Conservation (phyloP, 2,113 vertebrate genomes). For the Neogale vison region DNA sequence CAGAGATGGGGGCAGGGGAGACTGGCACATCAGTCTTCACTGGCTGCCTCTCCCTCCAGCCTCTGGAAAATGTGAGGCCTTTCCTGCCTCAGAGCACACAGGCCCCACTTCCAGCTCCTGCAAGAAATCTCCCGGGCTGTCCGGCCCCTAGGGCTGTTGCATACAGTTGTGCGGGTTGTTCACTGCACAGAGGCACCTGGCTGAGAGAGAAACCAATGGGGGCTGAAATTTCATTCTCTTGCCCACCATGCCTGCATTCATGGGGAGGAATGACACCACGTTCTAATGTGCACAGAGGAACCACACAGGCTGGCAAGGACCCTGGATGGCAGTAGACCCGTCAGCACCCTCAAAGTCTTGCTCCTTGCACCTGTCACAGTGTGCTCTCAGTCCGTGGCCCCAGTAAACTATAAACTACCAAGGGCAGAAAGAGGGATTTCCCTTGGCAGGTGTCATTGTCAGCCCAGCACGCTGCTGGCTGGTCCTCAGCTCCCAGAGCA, state of each 20-base stretch:
- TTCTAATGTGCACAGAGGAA: neutral
- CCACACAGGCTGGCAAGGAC: accelerated
- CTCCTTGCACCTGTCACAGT: accelerated
- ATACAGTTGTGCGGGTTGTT: neutral
- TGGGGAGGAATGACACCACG: neutral
- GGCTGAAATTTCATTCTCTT: neutral
- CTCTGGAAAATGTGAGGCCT: neutral
- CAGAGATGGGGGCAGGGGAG: accelerated
- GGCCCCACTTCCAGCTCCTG: neutral
- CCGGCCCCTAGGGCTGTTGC: neutral
- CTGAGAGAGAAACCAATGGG: neutral
- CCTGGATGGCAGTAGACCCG: neutral
- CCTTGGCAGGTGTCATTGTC: neutral
- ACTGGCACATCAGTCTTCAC: neutral
- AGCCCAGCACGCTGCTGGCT: neutral
- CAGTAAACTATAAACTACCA: accelerated
- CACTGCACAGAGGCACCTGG: neutral
- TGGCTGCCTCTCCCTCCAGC: neutral
- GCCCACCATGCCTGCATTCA: neutral
- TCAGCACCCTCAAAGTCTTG: accelerated
- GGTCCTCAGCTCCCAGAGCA: neutral
- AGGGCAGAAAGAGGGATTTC: neutral
- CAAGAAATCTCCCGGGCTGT: neutral
- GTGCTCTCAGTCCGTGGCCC: neutral
- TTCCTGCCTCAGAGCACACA: neutral